These are phyloP conservation scores for Sarcophaga peregrina DNA, from an alignment of 1,140 invertebrate genomes.

Conservation along the genomic window DNA sequence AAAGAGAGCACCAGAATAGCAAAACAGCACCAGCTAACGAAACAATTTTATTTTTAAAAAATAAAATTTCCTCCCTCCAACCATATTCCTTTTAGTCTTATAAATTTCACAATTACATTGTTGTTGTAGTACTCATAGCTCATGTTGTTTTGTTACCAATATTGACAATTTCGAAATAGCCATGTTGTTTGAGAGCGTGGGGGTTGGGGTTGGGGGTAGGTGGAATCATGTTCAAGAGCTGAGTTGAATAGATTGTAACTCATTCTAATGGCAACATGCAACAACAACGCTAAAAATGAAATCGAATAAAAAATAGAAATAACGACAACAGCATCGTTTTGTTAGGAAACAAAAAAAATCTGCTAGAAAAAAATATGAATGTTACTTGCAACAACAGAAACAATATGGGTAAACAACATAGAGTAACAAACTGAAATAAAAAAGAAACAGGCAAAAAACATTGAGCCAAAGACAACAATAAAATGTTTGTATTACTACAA, in stretches of 20 bases:
- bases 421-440: too few species aligned
- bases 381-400: constrained; percentile 17
- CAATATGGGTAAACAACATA: neutral
- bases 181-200: neutral
- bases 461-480: neutral
- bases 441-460: neutral
- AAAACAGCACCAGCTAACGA: neutral
- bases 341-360: neutral
- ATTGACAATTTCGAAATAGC: constrained; percentile 5
- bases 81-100: neutral
- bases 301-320: neutral
- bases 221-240: neutral
- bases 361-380: neutral
- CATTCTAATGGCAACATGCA: neutral
- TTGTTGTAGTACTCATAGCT: too few species aligned
- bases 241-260: constrained; percentile 4
- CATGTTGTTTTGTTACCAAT: constrained; percentile 1
- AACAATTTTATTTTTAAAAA: neutral
- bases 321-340: neutral
- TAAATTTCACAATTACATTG: neutral
- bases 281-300: constrained; percentile 20
- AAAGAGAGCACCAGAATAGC: neutral
- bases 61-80: neutral
- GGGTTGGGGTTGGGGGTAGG: neutral
- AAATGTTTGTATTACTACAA: constrained; percentile 24